Percentiles rank a stretch among this genome's conserved stretches.
These are phyloP conservation scores for Meloidogyne hapla DNA, from an alignment of 1,140 invertebrate species.

Conservation along the genomic window DNA sequence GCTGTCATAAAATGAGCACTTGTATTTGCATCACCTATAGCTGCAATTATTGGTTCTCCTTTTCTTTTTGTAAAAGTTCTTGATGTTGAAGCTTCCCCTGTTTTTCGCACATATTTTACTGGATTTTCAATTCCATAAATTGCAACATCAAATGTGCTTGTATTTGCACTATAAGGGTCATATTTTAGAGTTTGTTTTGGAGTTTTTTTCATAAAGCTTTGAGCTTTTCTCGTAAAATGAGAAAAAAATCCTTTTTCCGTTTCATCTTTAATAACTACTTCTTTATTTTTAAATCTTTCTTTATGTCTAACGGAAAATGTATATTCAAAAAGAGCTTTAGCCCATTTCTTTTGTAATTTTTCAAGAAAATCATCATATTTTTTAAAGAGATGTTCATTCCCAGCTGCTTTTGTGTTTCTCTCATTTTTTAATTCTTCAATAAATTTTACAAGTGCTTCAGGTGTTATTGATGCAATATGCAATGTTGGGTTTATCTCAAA, in stretches of 20 bases:
- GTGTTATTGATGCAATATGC: constrained; percentile 10
- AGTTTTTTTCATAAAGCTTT: too few species aligned
- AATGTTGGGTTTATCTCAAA: constrained; percentile 17
- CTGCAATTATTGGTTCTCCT: constrained; percentile 11
- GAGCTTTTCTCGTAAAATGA: too few species aligned
- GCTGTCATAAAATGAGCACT: constrained; percentile 25
- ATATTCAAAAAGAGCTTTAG: too few species aligned
- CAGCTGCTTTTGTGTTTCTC: neutral
- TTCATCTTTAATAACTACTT: too few species aligned
- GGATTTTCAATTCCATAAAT: neutral
- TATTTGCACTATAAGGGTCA: neutral
- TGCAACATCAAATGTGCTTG: neutral
- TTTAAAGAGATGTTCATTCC: neutral
- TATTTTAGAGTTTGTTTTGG: neutral
- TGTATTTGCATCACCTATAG: constrained; percentile 17
- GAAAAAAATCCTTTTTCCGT: too few species aligned
- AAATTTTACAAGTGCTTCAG: constrained; percentile 9
- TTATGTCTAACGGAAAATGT: too few species aligned
- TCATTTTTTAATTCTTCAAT: constrained; percentile 10
- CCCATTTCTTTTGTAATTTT: too few species aligned
- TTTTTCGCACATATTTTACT: neutral
- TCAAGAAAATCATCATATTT: neutral
- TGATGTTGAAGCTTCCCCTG: neutral
- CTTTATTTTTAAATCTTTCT: too few species aligned
- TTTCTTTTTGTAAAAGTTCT: too few species aligned